Evolutionary conservation across 2,113 vertebrate species (phyloP).

Genomic region (Gymnobelideus leadbeateri): DNA sequence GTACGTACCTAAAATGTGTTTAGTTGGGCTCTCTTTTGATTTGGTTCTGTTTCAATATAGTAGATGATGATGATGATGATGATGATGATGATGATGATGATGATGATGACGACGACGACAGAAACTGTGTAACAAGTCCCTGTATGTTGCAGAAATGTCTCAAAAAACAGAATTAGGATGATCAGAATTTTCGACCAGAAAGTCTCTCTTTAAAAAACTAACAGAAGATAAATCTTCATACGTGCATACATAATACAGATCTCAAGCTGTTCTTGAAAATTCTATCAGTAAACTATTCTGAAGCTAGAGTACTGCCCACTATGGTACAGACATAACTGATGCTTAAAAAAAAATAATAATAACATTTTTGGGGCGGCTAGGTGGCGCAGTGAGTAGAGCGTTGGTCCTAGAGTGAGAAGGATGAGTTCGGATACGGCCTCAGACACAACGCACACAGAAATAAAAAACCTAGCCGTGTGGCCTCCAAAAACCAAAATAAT

Average conservation of each 20-base stretch:
- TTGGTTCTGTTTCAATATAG: background rate
- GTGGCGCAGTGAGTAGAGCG: no score
- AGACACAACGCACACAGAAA: no score
- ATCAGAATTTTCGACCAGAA: background rate
- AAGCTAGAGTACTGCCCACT: background rate
- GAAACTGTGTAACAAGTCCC: no score
- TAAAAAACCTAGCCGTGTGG: no score
- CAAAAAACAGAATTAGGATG: background rate
- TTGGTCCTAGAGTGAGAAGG: no score
- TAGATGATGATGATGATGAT: no score
- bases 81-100: no score
- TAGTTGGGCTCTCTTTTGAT: background rate
- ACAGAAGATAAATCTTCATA: background rate
- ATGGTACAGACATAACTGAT: background rate
- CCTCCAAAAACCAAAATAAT: no score
- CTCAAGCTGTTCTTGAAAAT: background rate
- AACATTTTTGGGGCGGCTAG: no score
- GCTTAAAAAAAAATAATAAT: background rate
- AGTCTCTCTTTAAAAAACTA: background rate
- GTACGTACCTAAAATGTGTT: background rate
- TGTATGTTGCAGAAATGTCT: background rate
- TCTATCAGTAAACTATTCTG: background rate
- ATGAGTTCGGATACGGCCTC: no score
- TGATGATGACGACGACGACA: no score
- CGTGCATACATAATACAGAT: background rate